These are phyloP conservation scores for Ceraclea dissimilis DNA, from an alignment of 2,888 invertebrate species.

Conservation along the genomic window DNA sequence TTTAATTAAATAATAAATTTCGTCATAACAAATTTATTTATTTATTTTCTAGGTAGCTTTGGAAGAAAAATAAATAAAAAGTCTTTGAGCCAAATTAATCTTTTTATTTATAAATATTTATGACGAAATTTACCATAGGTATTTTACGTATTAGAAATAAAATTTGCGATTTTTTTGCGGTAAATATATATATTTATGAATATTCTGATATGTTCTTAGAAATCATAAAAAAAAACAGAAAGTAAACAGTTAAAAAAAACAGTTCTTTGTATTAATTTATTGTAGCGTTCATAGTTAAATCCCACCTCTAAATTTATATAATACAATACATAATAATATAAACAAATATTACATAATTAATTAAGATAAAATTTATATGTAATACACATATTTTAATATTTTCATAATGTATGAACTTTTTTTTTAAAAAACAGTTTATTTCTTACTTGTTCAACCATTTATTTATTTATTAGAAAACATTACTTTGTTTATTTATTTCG, in stretches of 20 bases:
- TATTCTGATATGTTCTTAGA: background rate
- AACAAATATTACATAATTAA: constrained; percentile 34
- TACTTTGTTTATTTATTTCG: constrained; percentile 42
- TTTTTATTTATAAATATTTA: too few relatives aligned
- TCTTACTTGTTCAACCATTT: constrained; percentile 2
- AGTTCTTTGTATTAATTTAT: background rate
- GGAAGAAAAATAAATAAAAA: too few relatives aligned
- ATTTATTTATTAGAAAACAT: constrained; percentile 28
- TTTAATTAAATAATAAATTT: background rate
- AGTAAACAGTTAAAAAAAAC: background rate
- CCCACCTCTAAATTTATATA: background rate
- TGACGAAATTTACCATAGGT: too few relatives aligned
- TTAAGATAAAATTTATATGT: constrained; percentile 36
- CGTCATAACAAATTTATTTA: too few relatives aligned
- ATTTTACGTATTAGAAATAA: too few relatives aligned
- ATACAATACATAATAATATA: constrained; percentile 20
- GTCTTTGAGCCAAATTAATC: too few relatives aligned
- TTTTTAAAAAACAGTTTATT: constrained; percentile 12
- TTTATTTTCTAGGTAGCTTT: too few relatives aligned
- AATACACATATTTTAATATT: constrained; percentile 28
- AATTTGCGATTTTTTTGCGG: too few relatives aligned
- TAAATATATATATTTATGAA: too few relatives aligned
- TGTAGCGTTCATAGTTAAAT: background rate
- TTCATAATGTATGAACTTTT: constrained; percentile 45
- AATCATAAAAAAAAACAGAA: background rate